Evolutionary conservation across 1,140 invertebrate genomes (phyloP).

Genomic region (Trypoxylus dichotomus): DNA sequence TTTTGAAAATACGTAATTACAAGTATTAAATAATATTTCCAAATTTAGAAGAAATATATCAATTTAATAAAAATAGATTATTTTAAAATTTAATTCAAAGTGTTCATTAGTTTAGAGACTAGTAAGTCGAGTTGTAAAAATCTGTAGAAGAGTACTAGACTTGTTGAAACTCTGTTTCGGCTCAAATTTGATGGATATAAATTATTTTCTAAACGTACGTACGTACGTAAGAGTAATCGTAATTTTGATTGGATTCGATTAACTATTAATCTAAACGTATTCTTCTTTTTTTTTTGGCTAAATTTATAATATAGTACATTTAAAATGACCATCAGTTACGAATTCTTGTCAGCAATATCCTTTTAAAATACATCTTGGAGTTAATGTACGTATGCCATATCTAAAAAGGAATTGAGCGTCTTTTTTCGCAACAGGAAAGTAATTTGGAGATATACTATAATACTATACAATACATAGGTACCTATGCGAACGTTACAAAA

Average conservation of each 20-base stretch:
- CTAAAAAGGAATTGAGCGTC: neutral
- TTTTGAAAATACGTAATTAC: neutral
- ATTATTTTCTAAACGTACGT: neutral
- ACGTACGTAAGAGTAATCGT: neutral
- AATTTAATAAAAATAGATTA: constrained; percentile 1
- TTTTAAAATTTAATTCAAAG: constrained; percentile 1
- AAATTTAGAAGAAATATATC: neutral
- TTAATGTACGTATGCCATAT: neutral
- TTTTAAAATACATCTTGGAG: neutral
- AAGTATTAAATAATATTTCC: neutral
- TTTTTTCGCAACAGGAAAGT: neutral
- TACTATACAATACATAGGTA: no score
- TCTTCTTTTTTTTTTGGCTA: neutral
- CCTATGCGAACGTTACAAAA: no score
- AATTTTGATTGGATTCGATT: neutral
- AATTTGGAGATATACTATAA: neutral
- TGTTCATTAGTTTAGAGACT: neutral
- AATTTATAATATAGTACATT: neutral
- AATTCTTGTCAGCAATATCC: neutral
- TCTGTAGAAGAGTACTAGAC: neutral
- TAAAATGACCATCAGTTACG: neutral
- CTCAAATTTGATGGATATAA: neutral
- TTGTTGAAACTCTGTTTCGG: neutral
- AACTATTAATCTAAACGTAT: neutral
- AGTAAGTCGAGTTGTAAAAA: neutral